Conservation (phyloP, 2,113 vertebrate genomes). For the Phylloscopus whistleri region DNA sequence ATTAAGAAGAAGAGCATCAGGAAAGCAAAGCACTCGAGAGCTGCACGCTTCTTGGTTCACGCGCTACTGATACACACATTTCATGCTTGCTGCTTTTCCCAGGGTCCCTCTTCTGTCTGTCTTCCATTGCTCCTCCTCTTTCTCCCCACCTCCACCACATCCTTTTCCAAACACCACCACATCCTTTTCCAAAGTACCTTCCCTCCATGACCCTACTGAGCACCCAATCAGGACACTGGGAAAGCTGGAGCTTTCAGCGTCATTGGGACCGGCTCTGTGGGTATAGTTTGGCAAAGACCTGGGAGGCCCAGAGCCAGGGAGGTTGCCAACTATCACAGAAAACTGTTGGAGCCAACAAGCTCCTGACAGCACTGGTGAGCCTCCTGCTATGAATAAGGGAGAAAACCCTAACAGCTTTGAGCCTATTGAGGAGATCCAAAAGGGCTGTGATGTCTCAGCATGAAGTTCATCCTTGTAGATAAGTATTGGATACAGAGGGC, state of each 20-base stretch:
- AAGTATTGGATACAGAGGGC: not conserved
- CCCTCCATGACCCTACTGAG: not conserved
- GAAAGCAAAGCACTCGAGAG: not conserved
- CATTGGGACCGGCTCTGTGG: not conserved
- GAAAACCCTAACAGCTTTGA: not conserved
- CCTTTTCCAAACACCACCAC: not conserved
- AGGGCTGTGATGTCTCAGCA: not conserved
- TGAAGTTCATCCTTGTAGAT: not conserved
- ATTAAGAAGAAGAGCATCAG: slow-evolving; percentile 7
- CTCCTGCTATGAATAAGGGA: not conserved
- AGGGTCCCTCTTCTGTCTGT: not conserved
- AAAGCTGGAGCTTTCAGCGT: not conserved
- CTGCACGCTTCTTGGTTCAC: not conserved
- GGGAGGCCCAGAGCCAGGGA: not conserved
- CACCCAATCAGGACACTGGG: not conserved
- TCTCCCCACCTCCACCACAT: not conserved
- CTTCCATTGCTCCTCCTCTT: not conserved
- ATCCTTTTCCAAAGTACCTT: not conserved
- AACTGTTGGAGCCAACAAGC: not conserved
- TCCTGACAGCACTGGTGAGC: not conserved
- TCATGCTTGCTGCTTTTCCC: not conserved
- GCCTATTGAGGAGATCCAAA: not conserved
- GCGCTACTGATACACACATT: not conserved
- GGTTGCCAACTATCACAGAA: not conserved
- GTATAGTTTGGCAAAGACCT: not conserved